Evolutionary conservation across 2,888 invertebrate genomes (phyloP).

Genomic region (Monopis laevigella): DNA sequence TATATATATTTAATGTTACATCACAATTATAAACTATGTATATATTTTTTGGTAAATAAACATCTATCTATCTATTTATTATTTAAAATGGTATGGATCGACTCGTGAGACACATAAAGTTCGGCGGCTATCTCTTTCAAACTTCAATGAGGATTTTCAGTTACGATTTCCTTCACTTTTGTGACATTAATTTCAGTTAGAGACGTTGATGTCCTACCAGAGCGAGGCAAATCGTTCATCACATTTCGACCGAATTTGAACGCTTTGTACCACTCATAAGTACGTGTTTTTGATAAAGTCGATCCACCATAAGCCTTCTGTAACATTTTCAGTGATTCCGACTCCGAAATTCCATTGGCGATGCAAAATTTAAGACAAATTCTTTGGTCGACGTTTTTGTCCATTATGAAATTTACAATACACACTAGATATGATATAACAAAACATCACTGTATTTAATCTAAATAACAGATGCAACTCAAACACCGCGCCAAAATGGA

Average conservation of each 20-base stretch:
- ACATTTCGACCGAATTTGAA: conserved; percentile 21
- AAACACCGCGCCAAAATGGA: conserved; percentile 17
- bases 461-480: conserved; percentile 17
- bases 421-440: conserved; percentile 12
- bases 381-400: conserved; percentile 15
- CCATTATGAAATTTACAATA: conserved; percentile 15
- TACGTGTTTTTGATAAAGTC: conserved; percentile 18
- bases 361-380: conserved; percentile 21
- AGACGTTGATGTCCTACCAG: conserved; percentile 18
- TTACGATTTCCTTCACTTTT: conserved; percentile 8
- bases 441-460: conserved; percentile 14
- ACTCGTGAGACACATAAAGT: too few relatives aligned
- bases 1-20: too few relatives aligned
- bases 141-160: conserved; percentile 3
- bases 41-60: too few relatives aligned
- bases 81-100: too few relatives aligned
- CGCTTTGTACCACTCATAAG: conserved; percentile 15
- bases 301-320: conserved; percentile 19
- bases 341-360: conserved; percentile 21
- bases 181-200: conserved; percentile 9
- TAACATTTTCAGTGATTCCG: conserved; percentile 20
- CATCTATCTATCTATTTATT: too few relatives aligned
- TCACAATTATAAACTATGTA: too few relatives aligned
- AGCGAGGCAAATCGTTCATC: conserved; percentile 19
- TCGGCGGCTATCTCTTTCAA: too few relatives aligned